phyloP scores from a whole-genome alignment of 2,888 invertebrate species.

The Lamellibrachia satsuma region DNA sequence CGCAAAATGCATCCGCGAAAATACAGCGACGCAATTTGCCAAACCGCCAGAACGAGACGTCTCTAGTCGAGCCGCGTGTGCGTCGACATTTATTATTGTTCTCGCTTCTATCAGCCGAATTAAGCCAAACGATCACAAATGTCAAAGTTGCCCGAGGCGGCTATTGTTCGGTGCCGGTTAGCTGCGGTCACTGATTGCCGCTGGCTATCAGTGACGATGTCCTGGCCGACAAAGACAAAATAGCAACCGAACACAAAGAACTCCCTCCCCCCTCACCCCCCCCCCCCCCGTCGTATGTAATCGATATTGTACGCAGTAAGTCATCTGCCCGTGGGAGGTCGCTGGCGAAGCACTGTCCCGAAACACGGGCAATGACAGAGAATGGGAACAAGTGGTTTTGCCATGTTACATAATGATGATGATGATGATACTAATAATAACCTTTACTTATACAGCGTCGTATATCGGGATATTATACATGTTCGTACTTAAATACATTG shows the following conservation, averaged over 20 bases:
- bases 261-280: too few relatives aligned
- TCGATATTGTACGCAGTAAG: neutral
- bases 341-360: neutral
- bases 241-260: neutral
- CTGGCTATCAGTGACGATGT: neutral
- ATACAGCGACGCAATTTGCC: neutral
- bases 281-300: neutral
- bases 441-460: too few relatives aligned
- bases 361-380: neutral
- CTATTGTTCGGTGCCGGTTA: neutral
- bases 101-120: neutral
- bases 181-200: neutral
- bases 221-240: neutral
- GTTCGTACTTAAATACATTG: too few relatives aligned
- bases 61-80: neutral
- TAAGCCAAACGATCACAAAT: neutral
- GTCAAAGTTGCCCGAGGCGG: neutral
- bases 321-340: neutral
- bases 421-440: too few relatives aligned
- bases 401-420: too few relatives aligned
- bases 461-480: too few relatives aligned
- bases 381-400: too few relatives aligned
- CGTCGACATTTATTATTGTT: neutral
- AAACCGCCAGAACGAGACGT: neutral
- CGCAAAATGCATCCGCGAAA: neutral